Evolutionary conservation across 2,888 invertebrate genomes (phyloP), one percentile per base, ranked within the genome.

Genomic region (Eilema sororculum): DNA sequence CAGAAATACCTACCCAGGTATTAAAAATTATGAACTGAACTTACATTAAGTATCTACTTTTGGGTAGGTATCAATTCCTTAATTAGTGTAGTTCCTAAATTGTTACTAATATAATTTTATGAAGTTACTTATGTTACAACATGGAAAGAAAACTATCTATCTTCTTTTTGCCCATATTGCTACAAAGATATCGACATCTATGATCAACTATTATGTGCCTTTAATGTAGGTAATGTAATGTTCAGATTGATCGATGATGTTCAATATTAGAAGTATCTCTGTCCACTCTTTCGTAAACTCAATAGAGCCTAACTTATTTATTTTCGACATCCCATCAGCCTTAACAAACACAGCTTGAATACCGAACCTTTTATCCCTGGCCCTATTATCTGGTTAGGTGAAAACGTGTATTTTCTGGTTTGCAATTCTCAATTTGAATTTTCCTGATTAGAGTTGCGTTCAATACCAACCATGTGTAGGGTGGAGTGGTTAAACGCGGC

Each of bases 241-340:
- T 56, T 56, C 16, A 62, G n/a, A 68, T 56, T 68, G 64, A 68
- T 68, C 68, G 63, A 64, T 68, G 28, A 30, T 58, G n/a, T 68
- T 41, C 46, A 68, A 68, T 58, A 37, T 64, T 58, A 28, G 62
- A 61, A 68, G 68, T 68, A 57, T 52, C 20, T 56, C 62, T 62
- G 68, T 62, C 68, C 30, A 62, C 56, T 22, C 33, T 62, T 56
- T 56, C 62, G 56, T 37, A 37, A 56, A 68, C 30, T 56, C 37
- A 56, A 68, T 56, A 57, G 28, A 68, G 37, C 56, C 30, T 62
- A 37, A 67, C 37, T 67, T 68, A 68, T 68, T 68, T 52, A 52
- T 52, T 52, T 20, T 52, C n/a, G n/a, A 52, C 52, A 20, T n/a
- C 52, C 52, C 9, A 52, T 52, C 52, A 52, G n/a, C 52, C 52